Conservation (phyloP, 2,888 invertebrate species). For the Apotomis betuletana region DNA sequence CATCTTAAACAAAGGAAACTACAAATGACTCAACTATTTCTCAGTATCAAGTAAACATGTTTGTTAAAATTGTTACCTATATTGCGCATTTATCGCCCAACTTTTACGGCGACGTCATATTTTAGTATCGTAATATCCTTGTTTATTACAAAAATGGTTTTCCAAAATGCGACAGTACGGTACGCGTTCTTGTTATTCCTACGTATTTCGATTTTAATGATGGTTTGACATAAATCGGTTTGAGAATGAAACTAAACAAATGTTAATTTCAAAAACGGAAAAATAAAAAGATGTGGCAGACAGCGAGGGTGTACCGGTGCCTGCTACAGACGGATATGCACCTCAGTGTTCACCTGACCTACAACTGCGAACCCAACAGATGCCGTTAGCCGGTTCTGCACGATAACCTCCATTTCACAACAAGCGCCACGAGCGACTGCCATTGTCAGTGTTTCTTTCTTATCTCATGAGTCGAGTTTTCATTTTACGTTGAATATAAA, state of each 20-base stretch:
- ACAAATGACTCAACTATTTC: constrained; percentile 24
- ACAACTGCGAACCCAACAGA: constrained; percentile 45
- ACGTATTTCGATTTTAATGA: not conserved
- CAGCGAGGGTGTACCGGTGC: constrained; percentile 33
- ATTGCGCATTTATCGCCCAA: constrained; percentile 1
- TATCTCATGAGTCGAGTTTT: constrained; percentile 35
- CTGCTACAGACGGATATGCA: constrained; percentile 58
- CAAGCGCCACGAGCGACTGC: constrained; percentile 26
- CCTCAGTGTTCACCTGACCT: constrained; percentile 57
- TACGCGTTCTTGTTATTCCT: not conserved
- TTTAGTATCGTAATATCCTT: too few relatives aligned
- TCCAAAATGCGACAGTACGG: not conserved
- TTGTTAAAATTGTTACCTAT: constrained; percentile 15
- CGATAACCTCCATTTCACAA: constrained; percentile 42
- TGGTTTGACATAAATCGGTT: too few relatives aligned
- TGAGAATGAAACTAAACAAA: too few relatives aligned
- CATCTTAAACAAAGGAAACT: constrained; percentile 5
- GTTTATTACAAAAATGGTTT: not conserved
- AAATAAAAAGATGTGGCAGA: constrained; percentile 47
- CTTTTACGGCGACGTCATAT: too few relatives aligned
- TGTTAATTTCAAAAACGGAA: not conserved
- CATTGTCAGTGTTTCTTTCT: constrained; percentile 36
- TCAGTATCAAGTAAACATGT: constrained; percentile 31
- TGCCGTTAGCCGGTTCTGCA: constrained; percentile 53
- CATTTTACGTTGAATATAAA: constrained; percentile 34